These are phyloP conservation scores for Sebastes fasciatus DNA, from an alignment of 2,113 vertebrate genomes.

Conservation along the genomic window DNA sequence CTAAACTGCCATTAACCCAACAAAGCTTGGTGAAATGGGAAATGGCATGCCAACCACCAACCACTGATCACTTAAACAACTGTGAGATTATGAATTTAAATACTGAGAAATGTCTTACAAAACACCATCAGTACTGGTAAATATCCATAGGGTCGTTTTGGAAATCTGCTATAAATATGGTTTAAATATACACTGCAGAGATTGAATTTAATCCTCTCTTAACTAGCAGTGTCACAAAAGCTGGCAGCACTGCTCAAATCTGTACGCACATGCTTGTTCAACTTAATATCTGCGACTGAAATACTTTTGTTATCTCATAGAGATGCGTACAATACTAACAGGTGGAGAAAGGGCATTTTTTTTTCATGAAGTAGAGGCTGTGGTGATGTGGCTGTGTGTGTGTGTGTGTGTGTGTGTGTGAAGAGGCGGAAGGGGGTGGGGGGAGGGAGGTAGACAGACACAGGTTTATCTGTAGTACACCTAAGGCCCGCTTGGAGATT, in stretches of 20 bases:
- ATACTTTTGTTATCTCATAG: not conserved
- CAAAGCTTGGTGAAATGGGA: not conserved
- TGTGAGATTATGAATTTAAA: conserved; percentile 8
- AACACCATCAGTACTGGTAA: not conserved
- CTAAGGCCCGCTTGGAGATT: conserved; percentile 82
- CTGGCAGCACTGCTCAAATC: not conserved
- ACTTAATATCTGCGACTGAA: conserved; percentile 24
- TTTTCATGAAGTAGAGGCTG: conserved; percentile 60
- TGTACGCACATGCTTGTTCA: not conserved
- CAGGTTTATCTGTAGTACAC: conserved; percentile 90
- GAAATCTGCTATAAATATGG: not conserved
- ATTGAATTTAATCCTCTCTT: not conserved
- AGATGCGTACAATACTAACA: not conserved
- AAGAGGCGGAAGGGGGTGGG: conserved; percentile 43
- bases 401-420: conserved; percentile 6
- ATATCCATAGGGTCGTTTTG: not conserved
- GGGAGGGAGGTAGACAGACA: conserved; percentile 63
- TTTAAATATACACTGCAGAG: not conserved
- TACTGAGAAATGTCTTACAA: not conserved
- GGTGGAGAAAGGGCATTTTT: not conserved
- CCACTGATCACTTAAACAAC: not conserved
- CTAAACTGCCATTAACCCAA: not conserved
- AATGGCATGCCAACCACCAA: conserved; percentile 11
- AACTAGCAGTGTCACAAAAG: conserved; percentile 1
- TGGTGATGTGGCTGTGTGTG: conserved; percentile 31